These are phyloP conservation scores for Acipenser transmontanus DNA, from an alignment of 2,797 vertebrate genomes.

Conservation along the genomic window DNA sequence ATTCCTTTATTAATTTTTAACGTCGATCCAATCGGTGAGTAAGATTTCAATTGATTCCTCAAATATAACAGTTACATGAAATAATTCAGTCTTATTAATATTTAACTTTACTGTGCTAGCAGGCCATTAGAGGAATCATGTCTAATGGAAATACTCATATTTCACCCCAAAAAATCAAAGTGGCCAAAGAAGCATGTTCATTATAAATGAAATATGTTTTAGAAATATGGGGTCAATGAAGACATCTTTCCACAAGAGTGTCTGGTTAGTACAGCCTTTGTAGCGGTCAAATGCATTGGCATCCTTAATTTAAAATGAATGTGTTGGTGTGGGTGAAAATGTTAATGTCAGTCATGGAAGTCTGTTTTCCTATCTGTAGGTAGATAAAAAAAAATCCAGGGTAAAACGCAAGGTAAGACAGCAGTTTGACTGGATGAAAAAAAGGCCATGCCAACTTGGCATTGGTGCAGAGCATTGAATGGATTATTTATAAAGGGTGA, in stretches of 20 bases:
- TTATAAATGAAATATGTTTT: neutral
- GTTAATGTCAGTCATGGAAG: neutral
- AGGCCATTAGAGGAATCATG: too few relatives aligned
- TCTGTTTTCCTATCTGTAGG: constrained; percentile 30
- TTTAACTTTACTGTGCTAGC: too few relatives aligned
- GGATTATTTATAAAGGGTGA: constrained; percentile 43
- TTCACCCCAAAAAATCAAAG: too few relatives aligned
- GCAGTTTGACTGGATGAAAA: constrained; percentile 39
- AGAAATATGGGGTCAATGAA: neutral
- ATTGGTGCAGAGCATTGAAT: constrained; percentile 22
- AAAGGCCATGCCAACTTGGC: constrained; percentile 35
- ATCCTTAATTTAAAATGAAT: constrained; percentile 26
- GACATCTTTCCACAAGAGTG: neutral
- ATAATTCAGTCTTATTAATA: too few relatives aligned
- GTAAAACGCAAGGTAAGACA: constrained; percentile 36
- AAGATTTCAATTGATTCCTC: too few relatives aligned
- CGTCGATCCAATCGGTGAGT: too few relatives aligned
- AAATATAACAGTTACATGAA: too few relatives aligned
- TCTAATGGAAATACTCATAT: too few relatives aligned
- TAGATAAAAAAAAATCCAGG: constrained; percentile 29
- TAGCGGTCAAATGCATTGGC: rapidly evolving
- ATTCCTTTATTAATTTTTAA: too few relatives aligned
- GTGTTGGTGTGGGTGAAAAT: neutral
- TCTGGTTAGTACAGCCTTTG: neutral
- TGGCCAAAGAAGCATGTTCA: too few relatives aligned